A percentile compares a stretch with the other conserved stretches of the same genome.
These are phyloP conservation scores for Semicossyphus pulcher DNA, from an alignment of 2,113 vertebrate species.

Conservation along the genomic window DNA sequence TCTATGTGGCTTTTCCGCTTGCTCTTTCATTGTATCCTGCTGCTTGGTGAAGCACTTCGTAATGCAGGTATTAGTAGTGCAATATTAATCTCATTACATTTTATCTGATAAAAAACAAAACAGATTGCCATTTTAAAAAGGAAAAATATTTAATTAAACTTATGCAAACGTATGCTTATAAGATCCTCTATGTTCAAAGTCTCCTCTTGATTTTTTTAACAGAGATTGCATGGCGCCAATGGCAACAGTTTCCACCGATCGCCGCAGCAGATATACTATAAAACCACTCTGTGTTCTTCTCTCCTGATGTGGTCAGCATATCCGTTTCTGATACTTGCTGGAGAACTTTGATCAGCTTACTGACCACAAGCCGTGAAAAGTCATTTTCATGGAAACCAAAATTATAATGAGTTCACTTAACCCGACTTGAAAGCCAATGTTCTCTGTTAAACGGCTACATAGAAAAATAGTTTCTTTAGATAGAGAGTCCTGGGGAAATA, in stretches of 20 bases:
- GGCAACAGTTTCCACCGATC: slow-evolving; percentile 64
- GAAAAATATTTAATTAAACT: neutral
- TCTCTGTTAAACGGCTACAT: slow-evolving; percentile 17
- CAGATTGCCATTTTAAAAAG: neutral
- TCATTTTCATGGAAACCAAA: slow-evolving; percentile 63
- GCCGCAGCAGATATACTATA: slow-evolving; percentile 53
- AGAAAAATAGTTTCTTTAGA: slow-evolving; percentile 38
- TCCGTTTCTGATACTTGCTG: slow-evolving; percentile 63
- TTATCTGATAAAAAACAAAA: neutral
- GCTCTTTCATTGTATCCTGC: neutral
- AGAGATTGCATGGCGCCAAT: slow-evolving; percentile 53
- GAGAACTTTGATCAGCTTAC: slow-evolving; percentile 71
- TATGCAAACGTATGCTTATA: neutral
- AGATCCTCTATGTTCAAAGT: slow-evolving; percentile 35
- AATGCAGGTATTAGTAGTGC: no score
- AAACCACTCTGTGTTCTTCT: slow-evolving; percentile 48
- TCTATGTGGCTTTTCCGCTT: no score
- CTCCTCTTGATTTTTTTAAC: slow-evolving; percentile 28
- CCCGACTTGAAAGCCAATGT: slow-evolving; percentile 52
- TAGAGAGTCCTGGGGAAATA: slow-evolving; percentile 35
- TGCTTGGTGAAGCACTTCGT: neutral
- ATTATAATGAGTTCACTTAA: slow-evolving; percentile 57
- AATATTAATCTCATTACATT: neutral
- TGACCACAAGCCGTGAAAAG: slow-evolving; percentile 67
- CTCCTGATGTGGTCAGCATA: slow-evolving; percentile 66